Evolutionary conservation across 2,888 invertebrate genomes (phyloP).

Genomic region (Agrotis puta): DNA sequence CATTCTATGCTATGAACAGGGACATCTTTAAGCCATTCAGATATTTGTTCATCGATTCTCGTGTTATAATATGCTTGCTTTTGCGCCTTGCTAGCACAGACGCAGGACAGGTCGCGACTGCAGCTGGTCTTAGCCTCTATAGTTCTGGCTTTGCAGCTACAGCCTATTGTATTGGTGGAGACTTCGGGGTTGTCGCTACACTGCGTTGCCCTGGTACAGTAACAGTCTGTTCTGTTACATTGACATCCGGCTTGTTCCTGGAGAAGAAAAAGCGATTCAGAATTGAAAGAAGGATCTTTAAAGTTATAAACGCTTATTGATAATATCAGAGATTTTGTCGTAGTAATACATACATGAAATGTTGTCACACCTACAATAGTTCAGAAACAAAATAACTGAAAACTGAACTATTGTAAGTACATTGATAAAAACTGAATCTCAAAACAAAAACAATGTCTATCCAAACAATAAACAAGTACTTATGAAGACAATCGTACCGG

Average conservation of each 20-base stretch:
- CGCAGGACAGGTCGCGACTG: conserved; percentile 24
- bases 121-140: conserved; percentile 4
- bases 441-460: too few relatives aligned
- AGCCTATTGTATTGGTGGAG: conserved; percentile 1
- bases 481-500: too few relatives aligned
- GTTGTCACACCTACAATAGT: too few relatives aligned
- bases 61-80: conserved; percentile 37
- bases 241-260: conserved; percentile 33
- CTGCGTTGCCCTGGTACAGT: conserved; percentile 35
- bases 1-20: conserved; percentile 70
- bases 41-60: conserved; percentile 60
- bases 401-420: too few relatives aligned
- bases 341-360: too few relatives aligned
- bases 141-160: conserved; percentile 6
- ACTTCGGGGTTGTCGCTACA: conserved; percentile 17
- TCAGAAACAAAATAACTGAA: too few relatives aligned
- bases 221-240: conserved; percentile 21
- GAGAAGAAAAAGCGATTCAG: background rate
- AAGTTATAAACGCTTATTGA: background rate
- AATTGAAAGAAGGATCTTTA: background rate
- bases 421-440: too few relatives aligned
- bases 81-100: conserved; percentile 20
- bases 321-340: background rate
- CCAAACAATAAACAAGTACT: too few relatives aligned
- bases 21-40: conserved; percentile 70